Evolutionary conservation across 1,140 invertebrate species (phyloP), one percentile per base, ranked within the genome.

Genomic region (Armadillidium nasatum): DNA sequence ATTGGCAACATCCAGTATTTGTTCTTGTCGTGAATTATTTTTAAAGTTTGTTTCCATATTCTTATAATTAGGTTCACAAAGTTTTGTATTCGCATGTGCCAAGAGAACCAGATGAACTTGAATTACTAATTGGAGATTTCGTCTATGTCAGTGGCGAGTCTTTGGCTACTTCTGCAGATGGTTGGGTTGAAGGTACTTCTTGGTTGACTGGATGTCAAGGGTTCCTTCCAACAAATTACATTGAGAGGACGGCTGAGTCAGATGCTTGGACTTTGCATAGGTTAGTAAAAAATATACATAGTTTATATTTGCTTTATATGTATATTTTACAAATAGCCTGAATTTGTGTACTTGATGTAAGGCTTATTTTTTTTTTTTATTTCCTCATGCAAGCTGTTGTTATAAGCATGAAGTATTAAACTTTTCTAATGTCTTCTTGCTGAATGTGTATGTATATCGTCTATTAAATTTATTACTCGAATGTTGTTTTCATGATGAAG

Each of bases 191-290:
- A 83, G 94, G 93, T 23, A 91, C 90, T 33, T 95, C 93, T 0
- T 95, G 93, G 93, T 85, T 94, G 21, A 95, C 93, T 11, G 94
- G 86, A 44, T 84, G 83, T 78, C 88, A 88, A 19, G 94, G 94
- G 0, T 90, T 89, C 82, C 86, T 95, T 79, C 94, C 94, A 0
- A 88, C 90, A 68, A 91, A 92, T 82, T 94, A 93, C 79, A 93
- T 93, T 0, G 89, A 91, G 83, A 87, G 91, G 50, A 92, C 92
- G 0, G 90, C 93, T 0, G 93, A 95, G 83, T 94, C 93, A 2
- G 93, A 94, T 85, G 91, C 93, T 0, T 96, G 94, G 94, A 95
- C 93, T 6, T 83, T 95, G 44, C 94, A 96, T 82, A 88, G 89
- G 83, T 86, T n/a, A n/a, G n/a, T n/a, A n/a, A n/a, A n/a, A n/a